These are phyloP conservation scores for Pollicipes pollicipes DNA, from an alignment of 1,140 invertebrate species.

Conservation along the genomic window DNA sequence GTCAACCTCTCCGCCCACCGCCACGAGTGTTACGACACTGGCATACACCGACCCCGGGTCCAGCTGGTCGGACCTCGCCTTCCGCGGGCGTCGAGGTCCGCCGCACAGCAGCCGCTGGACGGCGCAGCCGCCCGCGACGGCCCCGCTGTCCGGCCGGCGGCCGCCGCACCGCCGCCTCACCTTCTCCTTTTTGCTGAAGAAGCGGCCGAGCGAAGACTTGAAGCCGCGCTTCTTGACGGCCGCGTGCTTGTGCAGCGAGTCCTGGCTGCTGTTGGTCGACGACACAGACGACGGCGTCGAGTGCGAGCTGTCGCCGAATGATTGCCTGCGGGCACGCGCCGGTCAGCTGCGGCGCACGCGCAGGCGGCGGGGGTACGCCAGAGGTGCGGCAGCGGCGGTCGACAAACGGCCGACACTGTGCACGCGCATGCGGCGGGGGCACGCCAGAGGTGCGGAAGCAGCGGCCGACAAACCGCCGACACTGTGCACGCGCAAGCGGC, in stretches of 20 bases:
- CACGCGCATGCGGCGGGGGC: no score
- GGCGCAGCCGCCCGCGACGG: not conserved
- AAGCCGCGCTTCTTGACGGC: constrained; percentile 78
- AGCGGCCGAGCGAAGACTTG: constrained; percentile 80
- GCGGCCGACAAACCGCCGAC: no score
- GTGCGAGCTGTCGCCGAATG: constrained; percentile 27
- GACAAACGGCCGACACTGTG: no score
- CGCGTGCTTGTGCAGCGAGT: constrained; percentile 27
- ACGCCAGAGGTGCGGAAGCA: no score
- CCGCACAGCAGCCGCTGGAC: constrained; percentile 17
- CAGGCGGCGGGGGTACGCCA: no score
- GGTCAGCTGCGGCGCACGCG: not conserved
- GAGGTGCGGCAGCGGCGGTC: no score
- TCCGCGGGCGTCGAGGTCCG: constrained; percentile 15
- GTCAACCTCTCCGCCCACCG: no score
- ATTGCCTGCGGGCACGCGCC: not conserved
- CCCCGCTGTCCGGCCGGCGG: constrained; percentile 6
- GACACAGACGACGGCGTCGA: constrained; percentile 55
- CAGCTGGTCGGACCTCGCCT: no score
- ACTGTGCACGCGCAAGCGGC: no score
- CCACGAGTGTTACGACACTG: no score
- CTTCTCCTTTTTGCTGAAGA: constrained; percentile 96
- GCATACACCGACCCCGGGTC: no score
- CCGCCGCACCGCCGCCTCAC: constrained; percentile 31
- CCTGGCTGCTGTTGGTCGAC: constrained; percentile 35